phyloP scores from a whole-genome alignment of 2,113 vertebrate species.

The Gobius niger region DNA sequence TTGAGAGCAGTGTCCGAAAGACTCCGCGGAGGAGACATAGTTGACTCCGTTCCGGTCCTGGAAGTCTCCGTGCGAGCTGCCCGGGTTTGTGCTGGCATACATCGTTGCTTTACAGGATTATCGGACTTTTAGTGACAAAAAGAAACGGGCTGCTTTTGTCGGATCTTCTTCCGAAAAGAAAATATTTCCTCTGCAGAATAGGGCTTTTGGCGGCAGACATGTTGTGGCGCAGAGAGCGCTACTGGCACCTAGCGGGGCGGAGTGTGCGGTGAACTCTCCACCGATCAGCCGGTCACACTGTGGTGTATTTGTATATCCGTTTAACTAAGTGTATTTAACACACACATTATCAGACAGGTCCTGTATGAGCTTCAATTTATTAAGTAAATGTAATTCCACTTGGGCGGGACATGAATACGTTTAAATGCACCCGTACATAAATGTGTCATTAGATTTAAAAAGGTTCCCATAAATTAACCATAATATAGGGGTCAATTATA shows the following conservation, averaged over 20 bases:
- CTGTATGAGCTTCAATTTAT: constrained; percentile 1
- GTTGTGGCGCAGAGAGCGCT: background rate
- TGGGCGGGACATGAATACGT: constrained; percentile 44
- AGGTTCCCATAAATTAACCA: constrained; percentile 44
- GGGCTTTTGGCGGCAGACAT: constrained; percentile 64
- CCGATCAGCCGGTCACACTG: too few species aligned
- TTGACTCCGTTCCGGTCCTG: constrained; percentile 73
- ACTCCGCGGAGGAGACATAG: constrained; percentile 72
- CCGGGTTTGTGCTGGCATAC: constrained; percentile 71
- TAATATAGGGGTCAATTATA: constrained; percentile 74
- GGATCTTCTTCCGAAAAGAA: constrained; percentile 71
- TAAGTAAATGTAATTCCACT: constrained; percentile 24
- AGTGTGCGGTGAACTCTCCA: constrained; percentile 10
- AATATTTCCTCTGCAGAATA: constrained; percentile 66
- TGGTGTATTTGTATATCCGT: background rate
- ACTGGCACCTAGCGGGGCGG: constrained; percentile 55
- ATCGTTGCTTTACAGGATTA: constrained; percentile 54
- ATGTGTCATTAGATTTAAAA: constrained; percentile 48
- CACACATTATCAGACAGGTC: constrained; percentile 12
- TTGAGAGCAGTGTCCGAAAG: constrained; percentile 74
- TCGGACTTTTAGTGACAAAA: constrained; percentile 54
- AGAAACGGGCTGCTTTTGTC: constrained; percentile 68
- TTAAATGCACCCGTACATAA: constrained; percentile 37
- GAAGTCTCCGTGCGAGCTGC: constrained; percentile 71
- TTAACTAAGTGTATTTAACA: background rate